A percentile compares a stretch with the other conserved stretches of the same genome.
Evolutionary conservation across 30 jellyfish, hydroid and myxozoan genomes (phyloP).

Genomic region (Aurelia sp.): DNA sequence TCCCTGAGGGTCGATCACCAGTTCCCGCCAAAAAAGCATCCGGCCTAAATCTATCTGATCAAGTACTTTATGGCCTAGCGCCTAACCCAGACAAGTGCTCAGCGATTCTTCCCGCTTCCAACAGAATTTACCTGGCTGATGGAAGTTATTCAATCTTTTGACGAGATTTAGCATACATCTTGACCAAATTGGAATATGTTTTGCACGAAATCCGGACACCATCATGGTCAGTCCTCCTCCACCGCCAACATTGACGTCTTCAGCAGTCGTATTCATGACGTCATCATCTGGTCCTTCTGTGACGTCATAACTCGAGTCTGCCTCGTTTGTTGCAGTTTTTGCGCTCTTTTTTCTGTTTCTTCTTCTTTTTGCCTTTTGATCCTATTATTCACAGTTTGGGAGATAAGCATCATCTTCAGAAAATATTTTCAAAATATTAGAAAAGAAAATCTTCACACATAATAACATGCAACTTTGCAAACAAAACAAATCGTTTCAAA

Average conservation of each 20-base stretch:
- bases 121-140: conserved; percentile 37
- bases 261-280: not conserved
- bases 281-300: not conserved
- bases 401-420: not conserved
- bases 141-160: conserved; percentile 46
- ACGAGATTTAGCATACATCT: conserved; percentile 58
- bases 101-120: too few species aligned
- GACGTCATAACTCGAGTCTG: not conserved
- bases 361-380: not conserved
- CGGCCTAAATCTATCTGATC: too few species aligned
- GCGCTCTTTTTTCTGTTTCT: conserved; percentile 19
- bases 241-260: conserved; percentile 15
- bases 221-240: conserved; percentile 5
- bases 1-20: too few species aligned
- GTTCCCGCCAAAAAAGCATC: too few species aligned
- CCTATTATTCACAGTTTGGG: not conserved
- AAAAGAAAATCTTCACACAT: too few species aligned
- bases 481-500: too few species aligned
- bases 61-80: too few species aligned
- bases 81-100: too few species aligned
- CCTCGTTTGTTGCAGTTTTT: not conserved
- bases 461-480: too few species aligned
- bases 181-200: conserved; percentile 57
- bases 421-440: too few species aligned
- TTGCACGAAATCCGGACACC: conserved; percentile 4